Conservation (phyloP, 2,113 vertebrate species). For the Catharus bicknelli region DNA sequence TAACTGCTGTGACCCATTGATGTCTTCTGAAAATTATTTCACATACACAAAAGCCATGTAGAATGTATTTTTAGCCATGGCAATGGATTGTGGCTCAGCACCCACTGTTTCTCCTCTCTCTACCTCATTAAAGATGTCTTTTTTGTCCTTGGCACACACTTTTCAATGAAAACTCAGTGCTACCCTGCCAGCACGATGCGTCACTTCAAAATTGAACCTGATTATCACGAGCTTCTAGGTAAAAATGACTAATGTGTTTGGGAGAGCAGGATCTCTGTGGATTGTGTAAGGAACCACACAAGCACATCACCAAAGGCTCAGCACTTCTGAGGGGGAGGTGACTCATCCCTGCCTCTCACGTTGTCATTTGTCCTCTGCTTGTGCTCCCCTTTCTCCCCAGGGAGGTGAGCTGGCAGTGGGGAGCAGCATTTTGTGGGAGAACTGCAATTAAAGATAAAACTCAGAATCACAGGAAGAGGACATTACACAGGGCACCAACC, state of each 20-base stretch:
- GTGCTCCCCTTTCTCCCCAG: background rate
- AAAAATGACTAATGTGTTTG: background rate
- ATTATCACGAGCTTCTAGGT: background rate
- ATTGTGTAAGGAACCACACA: background rate
- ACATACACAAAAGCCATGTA: background rate
- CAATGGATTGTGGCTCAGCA: background rate
- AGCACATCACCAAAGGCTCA: slow-evolving; percentile 11
- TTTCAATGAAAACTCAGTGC: background rate
- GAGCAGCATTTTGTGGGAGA: background rate
- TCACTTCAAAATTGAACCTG: background rate
- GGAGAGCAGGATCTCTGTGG: background rate
- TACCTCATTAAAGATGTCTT: background rate
- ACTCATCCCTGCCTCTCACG: slow-evolving; percentile 20
- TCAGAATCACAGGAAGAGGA: background rate
- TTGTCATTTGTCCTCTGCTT: slow-evolving; percentile 18
- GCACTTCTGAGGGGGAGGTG: background rate
- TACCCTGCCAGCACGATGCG: background rate
- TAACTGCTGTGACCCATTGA: background rate
- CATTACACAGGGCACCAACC: background rate
- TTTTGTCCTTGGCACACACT: background rate
- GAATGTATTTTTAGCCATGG: background rate
- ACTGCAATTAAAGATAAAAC: background rate
- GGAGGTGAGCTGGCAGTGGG: background rate
- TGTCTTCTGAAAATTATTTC: background rate
- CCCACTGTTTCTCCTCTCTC: background rate